Percentiles rank a stretch among this genome's conserved stretches.
Conservation (phyloP, 2,113 vertebrate genomes). For the Mastomys coucha region DNA sequence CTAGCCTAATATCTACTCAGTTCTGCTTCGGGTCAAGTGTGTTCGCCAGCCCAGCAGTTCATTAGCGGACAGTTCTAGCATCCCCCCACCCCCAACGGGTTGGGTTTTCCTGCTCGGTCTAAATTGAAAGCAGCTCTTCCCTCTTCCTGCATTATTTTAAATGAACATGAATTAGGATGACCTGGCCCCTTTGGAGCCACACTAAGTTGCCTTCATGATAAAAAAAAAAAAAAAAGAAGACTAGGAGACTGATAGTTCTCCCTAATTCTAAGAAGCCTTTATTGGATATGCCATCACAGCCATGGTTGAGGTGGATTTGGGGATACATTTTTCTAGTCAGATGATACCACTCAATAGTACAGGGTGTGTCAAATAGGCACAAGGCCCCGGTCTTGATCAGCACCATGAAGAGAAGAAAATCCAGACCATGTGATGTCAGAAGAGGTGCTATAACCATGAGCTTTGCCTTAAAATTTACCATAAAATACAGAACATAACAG, state of each 20-base stretch:
- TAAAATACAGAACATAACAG: not conserved
- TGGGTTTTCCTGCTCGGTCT: not conserved
- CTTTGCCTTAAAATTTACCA: constrained; percentile 7
- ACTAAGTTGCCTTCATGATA: not conserved
- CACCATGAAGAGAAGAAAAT: not conserved
- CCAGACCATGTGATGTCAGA: not conserved
- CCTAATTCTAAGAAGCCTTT: not conserved
- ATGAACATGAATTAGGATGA: not conserved
- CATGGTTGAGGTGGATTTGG: too few species aligned
- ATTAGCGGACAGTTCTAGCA: not conserved
- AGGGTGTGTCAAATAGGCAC: not conserved
- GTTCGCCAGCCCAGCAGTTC: not conserved
- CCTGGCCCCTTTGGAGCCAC: not conserved
- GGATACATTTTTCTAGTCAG: too few species aligned
- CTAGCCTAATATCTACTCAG: not conserved
- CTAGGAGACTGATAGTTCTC: not conserved
- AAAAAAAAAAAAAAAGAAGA: not conserved
- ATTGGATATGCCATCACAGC: not conserved
- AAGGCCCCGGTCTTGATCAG: not conserved
- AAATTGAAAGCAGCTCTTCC: not conserved
- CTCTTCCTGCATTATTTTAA: constrained; percentile 32
- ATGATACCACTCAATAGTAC: too few species aligned
- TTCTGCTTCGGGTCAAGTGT: constrained; percentile 8
- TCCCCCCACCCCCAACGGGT: not conserved
- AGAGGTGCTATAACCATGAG: not conserved